Conservation (phyloP, 1,140 invertebrate species). For the Drosophila kurseongensis region DNA sequence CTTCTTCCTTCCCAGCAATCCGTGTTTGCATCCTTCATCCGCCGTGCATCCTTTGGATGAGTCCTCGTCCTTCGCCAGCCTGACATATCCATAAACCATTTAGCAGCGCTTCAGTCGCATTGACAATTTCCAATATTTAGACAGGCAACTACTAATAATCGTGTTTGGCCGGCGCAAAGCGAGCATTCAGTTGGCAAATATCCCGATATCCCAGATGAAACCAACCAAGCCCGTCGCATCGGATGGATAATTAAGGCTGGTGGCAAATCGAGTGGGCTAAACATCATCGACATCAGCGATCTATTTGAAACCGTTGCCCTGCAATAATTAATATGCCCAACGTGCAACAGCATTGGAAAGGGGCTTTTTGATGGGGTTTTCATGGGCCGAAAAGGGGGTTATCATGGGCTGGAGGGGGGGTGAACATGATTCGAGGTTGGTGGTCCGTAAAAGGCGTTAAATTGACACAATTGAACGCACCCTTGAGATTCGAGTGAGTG, state of each 20-base stretch:
- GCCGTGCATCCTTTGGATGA: constrained; percentile 13
- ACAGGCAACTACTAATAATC: constrained; percentile 78
- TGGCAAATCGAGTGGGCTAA: constrained; percentile 68
- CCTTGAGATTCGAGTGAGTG: constrained; percentile 72
- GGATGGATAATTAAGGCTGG: constrained; percentile 71
- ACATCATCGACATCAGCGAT: constrained; percentile 38
- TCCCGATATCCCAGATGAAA: constrained; percentile 12
- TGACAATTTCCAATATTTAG: constrained; percentile 81
- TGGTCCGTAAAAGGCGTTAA: constrained; percentile 80
- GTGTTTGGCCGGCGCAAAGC: constrained; percentile 70
- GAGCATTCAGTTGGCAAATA: constrained; percentile 66
- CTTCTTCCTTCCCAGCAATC: constrained; percentile 25
- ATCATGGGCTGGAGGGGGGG: constrained; percentile 4
- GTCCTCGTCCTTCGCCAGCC: not conserved
- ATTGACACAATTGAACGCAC: constrained; percentile 84
- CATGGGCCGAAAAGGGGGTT: not conserved
- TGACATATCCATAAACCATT: constrained; percentile 39
- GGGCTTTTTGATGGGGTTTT: not conserved
- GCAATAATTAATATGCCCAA: constrained; percentile 81
- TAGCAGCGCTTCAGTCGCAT: constrained; percentile 40
- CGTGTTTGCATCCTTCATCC: not conserved
- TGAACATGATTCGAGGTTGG: constrained; percentile 29
- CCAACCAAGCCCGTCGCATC: constrained; percentile 5
- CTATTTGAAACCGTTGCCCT: constrained; percentile 39
- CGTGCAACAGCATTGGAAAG: constrained; percentile 37